Percentiles rank a stretch among this genome's conserved stretches.
Conservation (phyloP, 2,113 vertebrate genomes). For the Labeo catla region DNA sequence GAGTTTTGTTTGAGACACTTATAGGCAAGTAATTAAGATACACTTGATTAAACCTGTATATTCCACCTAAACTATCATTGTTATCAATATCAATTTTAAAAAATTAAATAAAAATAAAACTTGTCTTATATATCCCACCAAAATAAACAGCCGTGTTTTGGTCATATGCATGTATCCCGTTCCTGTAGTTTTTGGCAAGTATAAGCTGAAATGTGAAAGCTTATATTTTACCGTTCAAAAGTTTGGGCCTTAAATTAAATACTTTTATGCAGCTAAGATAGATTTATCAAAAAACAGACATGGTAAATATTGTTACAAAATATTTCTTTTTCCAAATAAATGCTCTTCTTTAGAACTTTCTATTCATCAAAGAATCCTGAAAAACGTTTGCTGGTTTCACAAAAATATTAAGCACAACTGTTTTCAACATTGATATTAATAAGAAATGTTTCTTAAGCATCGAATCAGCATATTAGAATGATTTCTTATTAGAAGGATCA, state of each 20-base stretch:
- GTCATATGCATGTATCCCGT: background rate
- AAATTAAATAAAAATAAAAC: background rate
- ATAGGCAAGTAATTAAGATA: background rate
- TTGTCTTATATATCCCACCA: background rate
- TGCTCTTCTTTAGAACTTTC: background rate
- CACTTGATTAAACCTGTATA: background rate
- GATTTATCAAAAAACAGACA: background rate
- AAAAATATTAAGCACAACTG: no score
- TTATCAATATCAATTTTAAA: background rate
- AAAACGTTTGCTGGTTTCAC: background rate
- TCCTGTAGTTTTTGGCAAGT: background rate
- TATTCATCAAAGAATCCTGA: background rate
- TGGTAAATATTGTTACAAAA: background rate
- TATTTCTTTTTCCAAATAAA: background rate
- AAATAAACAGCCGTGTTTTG: background rate
- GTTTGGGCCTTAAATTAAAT: background rate
- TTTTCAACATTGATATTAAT: background rate
- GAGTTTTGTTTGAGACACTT: background rate
- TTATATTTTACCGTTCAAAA: background rate
- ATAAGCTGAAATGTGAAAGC: background rate
- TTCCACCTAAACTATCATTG: background rate
- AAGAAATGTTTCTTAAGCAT: background rate
- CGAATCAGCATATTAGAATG: background rate
- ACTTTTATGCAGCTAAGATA: background rate
- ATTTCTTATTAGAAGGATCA: background rate